A percentile compares a stretch with the other conserved stretches of the same genome.
These are phyloP conservation scores for Zoanthus sansibaricus DNA, from an alignment of 92 coral and sea anemone genomes.

Conservation along the genomic window DNA sequence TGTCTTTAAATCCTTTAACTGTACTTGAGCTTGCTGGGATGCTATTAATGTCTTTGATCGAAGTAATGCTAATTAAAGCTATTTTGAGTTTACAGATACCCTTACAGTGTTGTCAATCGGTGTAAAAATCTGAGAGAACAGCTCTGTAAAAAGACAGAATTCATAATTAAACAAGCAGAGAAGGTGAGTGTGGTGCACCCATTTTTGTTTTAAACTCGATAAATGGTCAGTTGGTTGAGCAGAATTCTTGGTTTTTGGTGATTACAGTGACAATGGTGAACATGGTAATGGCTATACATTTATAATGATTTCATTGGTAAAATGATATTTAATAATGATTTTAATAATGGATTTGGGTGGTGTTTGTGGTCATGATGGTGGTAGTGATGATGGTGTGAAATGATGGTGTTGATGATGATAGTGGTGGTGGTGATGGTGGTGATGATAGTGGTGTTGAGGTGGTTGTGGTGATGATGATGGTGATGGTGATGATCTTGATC, in stretches of 20 bases:
- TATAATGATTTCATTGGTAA: too few species aligned
- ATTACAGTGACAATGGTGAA: background rate
- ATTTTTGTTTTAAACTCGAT: background rate
- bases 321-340: background rate
- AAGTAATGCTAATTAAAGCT: background rate
- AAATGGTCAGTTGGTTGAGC: background rate
- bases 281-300: too few species aligned
- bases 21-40: too few species aligned
- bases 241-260: background rate
- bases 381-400: too few species aligned
- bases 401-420: too few species aligned
- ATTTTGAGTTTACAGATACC: conserved; percentile 9
- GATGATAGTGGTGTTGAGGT: too few species aligned
- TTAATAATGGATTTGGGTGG: too few species aligned
- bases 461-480: background rate
- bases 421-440: too few species aligned
- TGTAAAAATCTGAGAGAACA: conserved; percentile 40
- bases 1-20: too few species aligned
- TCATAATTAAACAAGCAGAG: conserved; percentile 21
- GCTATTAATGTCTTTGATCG: background rate
- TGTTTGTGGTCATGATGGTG: too few species aligned
- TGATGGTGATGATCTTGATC: background rate
- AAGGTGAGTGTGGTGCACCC: conserved; percentile 13
- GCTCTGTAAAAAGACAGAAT: conserved; percentile 20
- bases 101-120: conserved; percentile 31